Conservation (phyloP, 1,140 invertebrate genomes). For the Drosophila sp. region DNA sequence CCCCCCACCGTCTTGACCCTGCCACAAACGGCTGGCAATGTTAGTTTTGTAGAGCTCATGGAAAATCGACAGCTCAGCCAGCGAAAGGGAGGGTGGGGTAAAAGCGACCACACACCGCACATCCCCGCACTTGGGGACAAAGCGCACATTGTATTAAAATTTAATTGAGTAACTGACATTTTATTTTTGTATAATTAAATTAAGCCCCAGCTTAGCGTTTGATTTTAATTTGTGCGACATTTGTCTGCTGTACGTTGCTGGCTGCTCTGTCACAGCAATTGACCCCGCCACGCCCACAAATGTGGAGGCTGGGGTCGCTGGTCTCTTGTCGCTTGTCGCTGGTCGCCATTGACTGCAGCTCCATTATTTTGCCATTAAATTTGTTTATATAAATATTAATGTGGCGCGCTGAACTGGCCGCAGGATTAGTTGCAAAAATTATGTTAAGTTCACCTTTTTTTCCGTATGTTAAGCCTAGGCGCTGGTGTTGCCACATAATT, state of each 20-base stretch:
- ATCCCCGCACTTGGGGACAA: conserved; percentile 39
- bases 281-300: conserved; percentile 15
- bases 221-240: conserved; percentile 84
- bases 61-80: background rate
- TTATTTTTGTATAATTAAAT: conserved; percentile 84
- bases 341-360: conserved; percentile 15
- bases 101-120: conserved; percentile 16
- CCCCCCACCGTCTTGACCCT: conserved; percentile 11
- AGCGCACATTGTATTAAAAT: conserved; percentile 75
- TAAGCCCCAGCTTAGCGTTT: conserved; percentile 80
- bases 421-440: conserved; percentile 79
- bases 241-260: conserved; percentile 50
- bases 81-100: no score
- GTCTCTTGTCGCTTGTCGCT: no score
- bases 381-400: conserved; percentile 80
- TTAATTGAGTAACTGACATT: conserved; percentile 84
- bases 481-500: conserved; percentile 64
- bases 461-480: conserved; percentile 55
- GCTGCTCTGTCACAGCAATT: conserved; percentile 53
- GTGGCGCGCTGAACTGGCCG: conserved; percentile 49
- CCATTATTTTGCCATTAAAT: conserved; percentile 77
- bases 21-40: conserved; percentile 42
- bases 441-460: conserved; percentile 57
- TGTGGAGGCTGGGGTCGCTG: background rate
- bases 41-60: conserved; percentile 72